These are phyloP conservation scores for Chloroceryle inda DNA, from an alignment of 2,797 vertebrate genomes.

Conservation along the genomic window DNA sequence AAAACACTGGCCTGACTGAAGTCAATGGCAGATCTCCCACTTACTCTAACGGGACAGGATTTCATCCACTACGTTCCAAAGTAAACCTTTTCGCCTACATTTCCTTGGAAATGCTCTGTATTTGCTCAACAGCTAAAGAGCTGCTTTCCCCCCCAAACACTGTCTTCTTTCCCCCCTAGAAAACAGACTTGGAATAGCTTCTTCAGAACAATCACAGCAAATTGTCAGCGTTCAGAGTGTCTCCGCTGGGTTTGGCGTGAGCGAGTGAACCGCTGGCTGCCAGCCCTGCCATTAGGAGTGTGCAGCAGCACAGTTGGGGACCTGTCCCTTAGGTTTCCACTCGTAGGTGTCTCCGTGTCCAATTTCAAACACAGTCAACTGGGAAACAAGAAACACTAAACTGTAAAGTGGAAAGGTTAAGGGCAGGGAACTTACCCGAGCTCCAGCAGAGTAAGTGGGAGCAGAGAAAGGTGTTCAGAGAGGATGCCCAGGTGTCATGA, in stretches of 20 bases:
- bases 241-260: neutral
- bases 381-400: neutral
- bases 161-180: neutral
- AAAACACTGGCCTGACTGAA: neutral
- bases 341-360: rapidly evolving
- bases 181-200: neutral
- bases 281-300: neutral
- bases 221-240: neutral
- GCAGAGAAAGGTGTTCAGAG: neutral
- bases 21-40: constrained; percentile 44
- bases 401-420: neutral
- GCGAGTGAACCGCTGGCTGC: neutral
- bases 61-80: constrained; percentile 34
- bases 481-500: neutral
- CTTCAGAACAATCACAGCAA: neutral
- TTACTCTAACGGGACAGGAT: constrained; percentile 9
- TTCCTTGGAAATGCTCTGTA: constrained; percentile 16
- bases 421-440: neutral
- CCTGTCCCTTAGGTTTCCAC: neutral
- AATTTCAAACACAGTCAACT: constrained; percentile 5
- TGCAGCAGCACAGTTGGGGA: neutral
- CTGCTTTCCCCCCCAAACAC: neutral
- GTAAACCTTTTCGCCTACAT: neutral
- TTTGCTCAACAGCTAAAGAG: constrained; percentile 1
- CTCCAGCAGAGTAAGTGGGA: neutral